Conservation (phyloP, 2,888 invertebrate species). For the Pristionchus japonicus region DNA sequence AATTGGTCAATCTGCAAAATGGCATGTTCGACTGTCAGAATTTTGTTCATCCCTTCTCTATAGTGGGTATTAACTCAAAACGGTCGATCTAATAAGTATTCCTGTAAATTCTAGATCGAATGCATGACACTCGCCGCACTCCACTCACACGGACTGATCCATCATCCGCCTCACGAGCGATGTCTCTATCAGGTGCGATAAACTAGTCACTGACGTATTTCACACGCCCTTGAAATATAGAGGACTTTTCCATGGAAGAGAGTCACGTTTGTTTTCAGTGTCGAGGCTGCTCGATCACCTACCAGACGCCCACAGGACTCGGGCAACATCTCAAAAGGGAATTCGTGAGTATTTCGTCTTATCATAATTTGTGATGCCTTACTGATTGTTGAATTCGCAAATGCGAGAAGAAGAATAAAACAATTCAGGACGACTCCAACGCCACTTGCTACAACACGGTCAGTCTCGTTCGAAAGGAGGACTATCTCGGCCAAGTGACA, state of each 20-base stretch:
- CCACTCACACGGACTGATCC: background rate
- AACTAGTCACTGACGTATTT: no score
- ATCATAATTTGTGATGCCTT: background rate
- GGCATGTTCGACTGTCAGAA: no score
- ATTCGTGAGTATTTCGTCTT: background rate
- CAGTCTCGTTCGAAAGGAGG: background rate
- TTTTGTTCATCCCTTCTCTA: no score
- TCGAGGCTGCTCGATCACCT: background rate
- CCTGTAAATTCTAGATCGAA: background rate
- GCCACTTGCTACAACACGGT: background rate
- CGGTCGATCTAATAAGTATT: no score
- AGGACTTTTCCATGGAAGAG: no score
- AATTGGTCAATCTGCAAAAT: no score
- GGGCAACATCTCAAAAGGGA: slow-evolving; percentile 42
- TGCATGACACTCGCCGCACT: background rate
- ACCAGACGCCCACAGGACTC: slow-evolving; percentile 28
- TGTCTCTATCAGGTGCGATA: slow-evolving; percentile 12
- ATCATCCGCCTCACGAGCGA: background rate
- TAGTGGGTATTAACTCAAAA: no score
- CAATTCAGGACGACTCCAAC: background rate
- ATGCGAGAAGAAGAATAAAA: no score
- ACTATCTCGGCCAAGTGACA: slow-evolving; percentile 14
- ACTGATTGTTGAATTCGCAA: background rate
- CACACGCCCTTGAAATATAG: no score
- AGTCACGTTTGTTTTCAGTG: no score